phyloP scores from a whole-genome alignment of 1,140 invertebrate species.

The Diploscapter pachys region DNA sequence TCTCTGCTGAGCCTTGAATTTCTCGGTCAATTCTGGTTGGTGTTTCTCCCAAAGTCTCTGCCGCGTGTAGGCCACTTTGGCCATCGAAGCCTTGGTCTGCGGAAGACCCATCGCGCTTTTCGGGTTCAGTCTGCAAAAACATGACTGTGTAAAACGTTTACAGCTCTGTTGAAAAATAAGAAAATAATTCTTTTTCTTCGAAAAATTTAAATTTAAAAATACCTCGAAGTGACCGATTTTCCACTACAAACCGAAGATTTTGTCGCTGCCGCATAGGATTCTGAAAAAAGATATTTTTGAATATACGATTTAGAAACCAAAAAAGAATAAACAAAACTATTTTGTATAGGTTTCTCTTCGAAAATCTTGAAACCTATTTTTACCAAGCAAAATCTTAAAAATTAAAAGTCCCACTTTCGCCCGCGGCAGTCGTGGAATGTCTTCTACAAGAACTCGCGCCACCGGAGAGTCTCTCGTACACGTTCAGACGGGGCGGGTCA shows the following conservation, averaged over 20 bases:
- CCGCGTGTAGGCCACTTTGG: conserved; percentile 50
- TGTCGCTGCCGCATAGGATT: neutral
- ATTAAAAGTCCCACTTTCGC: too few species aligned
- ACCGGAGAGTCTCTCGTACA: conserved; percentile 10
- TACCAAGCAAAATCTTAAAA: too few species aligned
- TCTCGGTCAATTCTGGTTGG: conserved; percentile 42
- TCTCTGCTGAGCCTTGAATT: conserved; percentile 34
- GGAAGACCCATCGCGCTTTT: conserved; percentile 38
- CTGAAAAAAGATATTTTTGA: neutral
- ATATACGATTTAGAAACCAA: neutral
- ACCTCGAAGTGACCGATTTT: neutral
- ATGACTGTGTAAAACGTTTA: neutral
- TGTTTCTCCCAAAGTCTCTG: conserved; percentile 46
- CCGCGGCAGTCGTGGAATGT: neutral
- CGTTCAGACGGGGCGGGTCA: neutral
- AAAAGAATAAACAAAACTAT: neutral
- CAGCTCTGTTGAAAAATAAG: neutral
- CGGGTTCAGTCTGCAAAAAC: conserved; percentile 10
- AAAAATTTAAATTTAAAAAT: neutral
- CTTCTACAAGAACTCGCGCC: neutral
- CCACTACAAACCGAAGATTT: neutral
- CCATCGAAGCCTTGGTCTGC: conserved; percentile 44
- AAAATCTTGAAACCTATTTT: too few species aligned
- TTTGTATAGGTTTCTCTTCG: too few species aligned
- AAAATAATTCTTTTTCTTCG: neutral